Evolutionary conservation across 2,888 invertebrate genomes (phyloP).

Genomic region (Oeneis ivallda): DNA sequence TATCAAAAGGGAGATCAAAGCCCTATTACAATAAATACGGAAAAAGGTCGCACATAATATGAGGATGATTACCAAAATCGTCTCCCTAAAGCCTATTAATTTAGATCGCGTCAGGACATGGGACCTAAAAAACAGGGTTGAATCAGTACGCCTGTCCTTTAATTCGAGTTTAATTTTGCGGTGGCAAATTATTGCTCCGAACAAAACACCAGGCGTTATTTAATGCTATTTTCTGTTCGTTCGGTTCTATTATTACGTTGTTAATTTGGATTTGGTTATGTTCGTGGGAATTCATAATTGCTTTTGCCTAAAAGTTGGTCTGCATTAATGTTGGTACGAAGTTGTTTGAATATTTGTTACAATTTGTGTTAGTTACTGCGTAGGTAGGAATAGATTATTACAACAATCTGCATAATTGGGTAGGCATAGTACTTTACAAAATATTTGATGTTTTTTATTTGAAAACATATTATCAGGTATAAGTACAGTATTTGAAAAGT

Average conservation of each 20-base stretch:
- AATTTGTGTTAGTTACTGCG: background rate
- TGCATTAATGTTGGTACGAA: conserved; percentile 8
- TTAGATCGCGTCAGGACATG: conserved; percentile 1
- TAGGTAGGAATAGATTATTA: background rate
- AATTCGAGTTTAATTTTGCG: conserved; percentile 41
- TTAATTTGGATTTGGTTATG: conserved; percentile 33
- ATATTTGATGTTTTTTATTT: too few relatives aligned
- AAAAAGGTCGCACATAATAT: conserved; percentile 5
- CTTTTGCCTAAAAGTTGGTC: conserved; percentile 10
- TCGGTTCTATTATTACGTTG: conserved; percentile 20
- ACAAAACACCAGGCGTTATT: conserved; percentile 44
- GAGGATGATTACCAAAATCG: conserved; percentile 1
- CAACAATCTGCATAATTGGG: background rate
- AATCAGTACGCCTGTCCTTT: conserved; percentile 40
- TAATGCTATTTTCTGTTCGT: conserved; percentile 39
- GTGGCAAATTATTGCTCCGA: conserved; percentile 42
- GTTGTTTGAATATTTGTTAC: conserved; percentile 16
- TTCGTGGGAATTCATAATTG: conserved; percentile 25
- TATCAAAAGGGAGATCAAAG: background rate
- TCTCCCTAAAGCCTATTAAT: conserved; percentile 16
- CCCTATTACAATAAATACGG: background rate
- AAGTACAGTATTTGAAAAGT: too few relatives aligned
- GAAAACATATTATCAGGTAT: too few relatives aligned
- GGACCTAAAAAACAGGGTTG: conserved; percentile 31
- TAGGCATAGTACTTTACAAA: background rate